phyloP scores from a whole-genome alignment of 2,113 vertebrate species.

The Willisornis vidua region DNA sequence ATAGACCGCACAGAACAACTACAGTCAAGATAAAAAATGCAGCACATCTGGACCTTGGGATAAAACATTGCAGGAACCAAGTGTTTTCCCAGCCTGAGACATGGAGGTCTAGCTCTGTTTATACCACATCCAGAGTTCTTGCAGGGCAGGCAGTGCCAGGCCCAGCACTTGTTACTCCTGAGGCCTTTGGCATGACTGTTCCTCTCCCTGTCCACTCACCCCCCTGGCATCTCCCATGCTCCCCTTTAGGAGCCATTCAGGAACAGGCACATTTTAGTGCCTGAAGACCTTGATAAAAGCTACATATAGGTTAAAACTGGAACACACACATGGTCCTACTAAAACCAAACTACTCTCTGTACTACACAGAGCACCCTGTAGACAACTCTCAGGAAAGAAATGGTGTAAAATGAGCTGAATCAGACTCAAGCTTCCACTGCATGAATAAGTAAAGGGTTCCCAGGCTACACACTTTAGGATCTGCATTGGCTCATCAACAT shows the following conservation, averaged over 20 bases:
- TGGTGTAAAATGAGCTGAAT: neutral
- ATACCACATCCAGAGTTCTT: accelerated
- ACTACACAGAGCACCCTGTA: neutral
- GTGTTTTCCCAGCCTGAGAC: neutral
- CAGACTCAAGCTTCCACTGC: neutral
- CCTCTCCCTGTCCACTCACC: neutral
- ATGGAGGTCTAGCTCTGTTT: accelerated
- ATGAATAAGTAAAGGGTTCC: neutral
- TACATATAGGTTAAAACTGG: neutral
- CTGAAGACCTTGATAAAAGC: neutral
- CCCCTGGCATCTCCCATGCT: neutral
- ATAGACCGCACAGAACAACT: neutral
- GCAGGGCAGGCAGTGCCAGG: neutral
- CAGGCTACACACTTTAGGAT: neutral
- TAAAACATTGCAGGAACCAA: neutral
- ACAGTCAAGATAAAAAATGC: accelerated
- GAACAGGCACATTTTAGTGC: neutral
- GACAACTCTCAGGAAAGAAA: neutral
- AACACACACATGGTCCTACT: accelerated
- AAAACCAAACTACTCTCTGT: neutral
- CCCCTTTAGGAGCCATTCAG: neutral
- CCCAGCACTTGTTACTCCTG: neutral
- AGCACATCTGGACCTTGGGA: neutral
- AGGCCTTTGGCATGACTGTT: neutral
- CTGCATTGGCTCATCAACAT: neutral